Evolutionary conservation across 2,888 invertebrate genomes (phyloP), one percentile per base, ranked within the genome.

Genomic region (Amiota mariae): DNA sequence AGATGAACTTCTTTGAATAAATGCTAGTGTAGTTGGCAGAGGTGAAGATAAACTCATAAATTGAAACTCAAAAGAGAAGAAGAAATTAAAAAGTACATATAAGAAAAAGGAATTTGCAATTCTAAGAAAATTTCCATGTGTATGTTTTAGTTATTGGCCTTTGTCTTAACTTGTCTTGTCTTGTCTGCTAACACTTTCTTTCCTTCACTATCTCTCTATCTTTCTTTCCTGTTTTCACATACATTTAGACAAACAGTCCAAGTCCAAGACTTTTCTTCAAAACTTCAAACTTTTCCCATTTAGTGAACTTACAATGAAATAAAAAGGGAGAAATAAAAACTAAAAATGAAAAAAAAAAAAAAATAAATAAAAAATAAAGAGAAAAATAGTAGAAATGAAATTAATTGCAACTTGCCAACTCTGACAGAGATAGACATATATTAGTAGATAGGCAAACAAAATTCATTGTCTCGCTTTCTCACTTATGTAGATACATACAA

Each of bases 241-340:
- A 57, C 73, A 24, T 24, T 57, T 11, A 64, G 6, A 36, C 64
- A 13, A 20, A 64, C 64, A 73, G 72, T 73, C 54, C 70, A 54
- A 51, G 71, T 82, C 81, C 81, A 78, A 77, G 82, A 84, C 82
- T 82, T 84, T 80, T 82, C 78, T 82, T 36, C 6, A 82, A 66
- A 78, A 84, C 82, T 82, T 78, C 79, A 85, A 85, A 85, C 80
- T 85, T 85, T 85, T 85, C 86, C 83, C 85, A 85, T 85, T 85
- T 85, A 82, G 86, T 77, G 63, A 80, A 79, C 77, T 80, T 74
- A 68, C 75, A 70, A 70, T 78, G 78, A 72, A 75, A 59, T 47
- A 72, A 73, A 72, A 63, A 47, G 64, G 49, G 71, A 72, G 46
- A 74, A 56, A 59, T 46, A 63, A 59, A 15, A 61, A 56, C 59